Evolutionary conservation across 2,797 vertebrate genomes (phyloP).

Genomic region (Salarias fasciatus): DNA sequence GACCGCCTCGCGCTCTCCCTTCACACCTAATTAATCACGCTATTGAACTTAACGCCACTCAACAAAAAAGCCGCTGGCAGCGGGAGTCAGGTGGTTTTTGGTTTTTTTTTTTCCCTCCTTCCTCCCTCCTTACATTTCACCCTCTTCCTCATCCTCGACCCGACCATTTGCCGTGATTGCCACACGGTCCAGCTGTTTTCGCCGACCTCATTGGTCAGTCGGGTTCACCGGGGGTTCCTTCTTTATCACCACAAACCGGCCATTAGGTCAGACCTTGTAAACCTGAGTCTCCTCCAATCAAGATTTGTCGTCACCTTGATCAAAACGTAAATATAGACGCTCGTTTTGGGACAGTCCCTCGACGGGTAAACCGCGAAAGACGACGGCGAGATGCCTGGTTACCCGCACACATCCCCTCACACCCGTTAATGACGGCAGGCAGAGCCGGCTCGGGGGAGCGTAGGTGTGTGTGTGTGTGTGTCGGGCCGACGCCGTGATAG

Average conservation of each 20-base stretch:
- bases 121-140: no score
- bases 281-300: no score
- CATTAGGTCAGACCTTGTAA: no score
- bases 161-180: neutral
- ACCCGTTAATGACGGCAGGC: constrained; percentile 61
- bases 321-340: no score
- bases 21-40: constrained; percentile 73
- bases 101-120: neutral
- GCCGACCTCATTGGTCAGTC: constrained; percentile 45
- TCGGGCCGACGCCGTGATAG: constrained; percentile 49
- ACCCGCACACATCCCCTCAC: constrained; percentile 27
- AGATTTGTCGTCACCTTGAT: no score
- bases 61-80: constrained; percentile 43
- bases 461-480: constrained; percentile 40
- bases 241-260: no score
- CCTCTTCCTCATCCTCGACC: neutral
- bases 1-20: constrained; percentile 54
- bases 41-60: constrained; percentile 62
- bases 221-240: constrained; percentile 27
- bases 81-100: constrained; percentile 22
- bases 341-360: no score
- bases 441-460: constrained; percentile 43
- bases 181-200: constrained; percentile 17
- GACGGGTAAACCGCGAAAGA: constrained; percentile 19
- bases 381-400: no score